Evolutionary conservation across 2,113 vertebrate genomes (phyloP), one percentile per base, ranked within the genome.

Genomic region (Galemys pyrenaicus): DNA sequence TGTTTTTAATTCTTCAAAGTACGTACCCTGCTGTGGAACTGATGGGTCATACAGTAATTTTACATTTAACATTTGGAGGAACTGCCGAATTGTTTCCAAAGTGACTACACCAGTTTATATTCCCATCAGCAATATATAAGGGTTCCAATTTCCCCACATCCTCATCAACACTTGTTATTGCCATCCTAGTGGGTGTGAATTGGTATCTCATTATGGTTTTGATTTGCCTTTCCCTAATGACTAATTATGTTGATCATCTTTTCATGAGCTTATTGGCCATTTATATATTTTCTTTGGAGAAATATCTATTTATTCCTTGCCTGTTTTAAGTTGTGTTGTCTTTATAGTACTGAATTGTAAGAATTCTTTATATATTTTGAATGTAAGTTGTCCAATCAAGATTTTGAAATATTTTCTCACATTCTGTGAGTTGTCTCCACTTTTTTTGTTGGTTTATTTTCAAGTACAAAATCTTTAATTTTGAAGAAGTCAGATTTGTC

Each of bases 51-150:
- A 46, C 26, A 20, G 26, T 80, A 91, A 92, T 85, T 91, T 9
- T 74, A 39, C 26, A 19, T 51, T 75, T 88, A 91, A 54, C 26
- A 71, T 81, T 93, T 85, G 73, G 54, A 81, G 44, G n/a, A 85
- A 91, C n/a, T 90, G 51, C 22, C 81, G 70, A 81, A 68, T 5
- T 94, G 35, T 92, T 95, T 94, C 44, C 26, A 91, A 92, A 92
- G 75, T 39, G 46, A 32, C 44, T 65, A 46, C 24, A 67, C 37
- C 30, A 74, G 49, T 92, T 87, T 74, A 49, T 44, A 74, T 64
- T 83, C 35, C 28, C 54, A 91, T 65, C 39, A 73, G 83, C 26
- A 71, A 28, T 11, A 1, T 12, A 22, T 49, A 19, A 84, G 8
- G 10, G 13, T 71, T 85, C 35, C 13, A 54, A 7, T 81, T 79